phyloP scores from a whole-genome alignment of 1,140 invertebrate genomes.

The Theocolax elegans region DNA sequence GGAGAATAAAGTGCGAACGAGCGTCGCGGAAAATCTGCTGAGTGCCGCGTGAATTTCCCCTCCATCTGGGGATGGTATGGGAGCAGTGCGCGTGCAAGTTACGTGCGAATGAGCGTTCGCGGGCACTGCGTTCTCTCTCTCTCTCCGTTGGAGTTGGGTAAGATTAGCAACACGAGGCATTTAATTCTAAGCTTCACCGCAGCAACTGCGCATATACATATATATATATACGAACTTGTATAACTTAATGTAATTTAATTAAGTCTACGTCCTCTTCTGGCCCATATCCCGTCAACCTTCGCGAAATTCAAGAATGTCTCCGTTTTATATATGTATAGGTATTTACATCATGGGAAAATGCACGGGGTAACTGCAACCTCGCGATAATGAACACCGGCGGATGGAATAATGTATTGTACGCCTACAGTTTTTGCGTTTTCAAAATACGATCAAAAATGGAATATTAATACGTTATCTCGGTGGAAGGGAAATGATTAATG shows the following conservation, averaged over 20 bases:
- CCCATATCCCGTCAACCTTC: not conserved
- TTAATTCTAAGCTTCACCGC: constrained; percentile 52
- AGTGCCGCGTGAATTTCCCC: constrained; percentile 33
- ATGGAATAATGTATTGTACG: not conserved
- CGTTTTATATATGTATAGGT: constrained; percentile 4
- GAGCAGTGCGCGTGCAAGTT: not conserved
- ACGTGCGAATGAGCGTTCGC: constrained; percentile 46
- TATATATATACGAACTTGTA: constrained; percentile 5
- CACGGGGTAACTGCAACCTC: too few relatives aligned
- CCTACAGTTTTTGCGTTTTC: too few relatives aligned
- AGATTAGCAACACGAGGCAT: constrained; percentile 56
- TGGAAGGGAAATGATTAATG: too few relatives aligned
- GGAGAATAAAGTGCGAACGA: constrained; percentile 18
- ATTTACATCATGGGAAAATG: too few relatives aligned
- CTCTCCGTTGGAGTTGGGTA: constrained; percentile 27
- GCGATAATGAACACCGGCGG: not conserved
- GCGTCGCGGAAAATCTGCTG: constrained; percentile 22
- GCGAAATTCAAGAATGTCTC: constrained; percentile 47
- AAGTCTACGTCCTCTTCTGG: constrained; percentile 49
- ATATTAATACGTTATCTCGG: too few relatives aligned
- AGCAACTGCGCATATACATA: not conserved
- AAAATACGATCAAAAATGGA: too few relatives aligned
- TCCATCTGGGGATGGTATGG: not conserved
- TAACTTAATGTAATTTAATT: constrained; percentile 58
- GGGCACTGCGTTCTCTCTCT: too few relatives aligned